A percentile compares a stretch with the other conserved stretches of the same genome.
Conservation (phyloP, 2,888 invertebrate genomes). For the Thecocarcelia acutangulata region DNA sequence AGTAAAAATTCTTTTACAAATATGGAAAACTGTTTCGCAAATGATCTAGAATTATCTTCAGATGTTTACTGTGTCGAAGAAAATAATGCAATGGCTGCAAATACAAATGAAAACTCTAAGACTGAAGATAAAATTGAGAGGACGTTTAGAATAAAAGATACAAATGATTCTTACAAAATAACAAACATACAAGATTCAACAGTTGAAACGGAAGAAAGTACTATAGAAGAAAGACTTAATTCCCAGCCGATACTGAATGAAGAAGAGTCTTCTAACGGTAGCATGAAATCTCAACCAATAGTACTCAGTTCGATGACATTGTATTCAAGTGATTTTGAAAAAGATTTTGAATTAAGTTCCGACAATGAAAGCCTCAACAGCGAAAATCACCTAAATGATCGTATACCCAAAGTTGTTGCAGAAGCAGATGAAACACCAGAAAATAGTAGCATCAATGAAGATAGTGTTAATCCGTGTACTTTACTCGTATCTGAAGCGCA, state of each 20-base stretch:
- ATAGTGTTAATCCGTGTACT: neutral
- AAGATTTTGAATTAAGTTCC: slow-evolving; percentile 62
- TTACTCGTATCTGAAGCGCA: neutral
- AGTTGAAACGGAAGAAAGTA: neutral
- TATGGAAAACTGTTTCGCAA: neutral
- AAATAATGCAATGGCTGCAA: neutral
- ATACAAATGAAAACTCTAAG: neutral
- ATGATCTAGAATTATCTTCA: slow-evolving; percentile 37
- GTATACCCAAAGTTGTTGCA: neutral
- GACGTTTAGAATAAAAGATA: no score
- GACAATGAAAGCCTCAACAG: slow-evolving; percentile 38
- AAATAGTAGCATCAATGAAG: neutral
- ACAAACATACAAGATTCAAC: neutral
- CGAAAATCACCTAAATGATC: neutral
- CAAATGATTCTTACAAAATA: no score
- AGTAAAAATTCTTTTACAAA: neutral
- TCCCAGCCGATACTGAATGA: neutral
- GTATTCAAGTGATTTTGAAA: slow-evolving; percentile 51
- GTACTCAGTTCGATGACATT: neutral
- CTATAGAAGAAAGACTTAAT: neutral
- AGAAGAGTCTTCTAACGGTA: neutral
- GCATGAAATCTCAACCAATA: neutral
- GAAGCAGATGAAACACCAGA: neutral
- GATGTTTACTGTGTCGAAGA: neutral
- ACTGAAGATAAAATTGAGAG: no score